Conservation (phyloP, 2,888 invertebrate genomes). For the Beris morrisii region DNA sequence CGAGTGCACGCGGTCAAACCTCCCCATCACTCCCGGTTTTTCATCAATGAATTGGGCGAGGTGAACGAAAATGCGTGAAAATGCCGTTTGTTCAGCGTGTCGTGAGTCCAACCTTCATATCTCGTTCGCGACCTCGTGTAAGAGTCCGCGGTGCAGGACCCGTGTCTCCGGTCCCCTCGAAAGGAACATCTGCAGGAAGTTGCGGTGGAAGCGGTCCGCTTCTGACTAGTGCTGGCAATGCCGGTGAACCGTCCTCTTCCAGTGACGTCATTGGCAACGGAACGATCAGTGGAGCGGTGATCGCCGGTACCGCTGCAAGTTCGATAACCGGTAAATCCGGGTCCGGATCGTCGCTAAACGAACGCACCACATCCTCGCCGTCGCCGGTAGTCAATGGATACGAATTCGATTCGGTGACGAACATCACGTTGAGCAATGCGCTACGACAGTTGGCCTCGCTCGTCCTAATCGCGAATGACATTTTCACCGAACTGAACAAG, state of each 20-base stretch:
- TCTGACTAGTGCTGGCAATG: not conserved
- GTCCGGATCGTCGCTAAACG: slow-evolving; percentile 40
- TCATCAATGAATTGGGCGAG: not conserved
- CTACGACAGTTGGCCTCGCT: slow-evolving; percentile 83
- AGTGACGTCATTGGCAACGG: slow-evolving; percentile 12
- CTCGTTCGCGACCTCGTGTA: slow-evolving; percentile 58
- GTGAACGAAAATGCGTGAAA: slow-evolving; percentile 48
- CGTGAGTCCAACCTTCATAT: slow-evolving; percentile 79
- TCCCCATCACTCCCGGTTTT: not conserved
- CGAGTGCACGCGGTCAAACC: no score
- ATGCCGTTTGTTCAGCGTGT: slow-evolving; percentile 89
- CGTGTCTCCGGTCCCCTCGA: slow-evolving; percentile 43
- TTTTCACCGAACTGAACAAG: slow-evolving; percentile 78
- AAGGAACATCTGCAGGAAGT: slow-evolving; percentile 38
- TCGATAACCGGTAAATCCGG: slow-evolving; percentile 42
- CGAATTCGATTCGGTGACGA: slow-evolving; percentile 84
- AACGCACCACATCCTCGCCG: slow-evolving; percentile 6
- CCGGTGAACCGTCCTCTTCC: not conserved
- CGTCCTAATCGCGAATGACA: slow-evolving; percentile 80
- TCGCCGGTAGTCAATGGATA: slow-evolving; percentile 61
- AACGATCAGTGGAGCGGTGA: slow-evolving; percentile 42
- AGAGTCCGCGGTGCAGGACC: slow-evolving; percentile 34
- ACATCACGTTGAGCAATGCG: slow-evolving; percentile 82
- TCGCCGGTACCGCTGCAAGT: slow-evolving; percentile 40
- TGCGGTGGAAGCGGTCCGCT: slow-evolving; percentile 5